Evolutionary conservation across 2,888 invertebrate species (phyloP).

Genomic region (Drosophila infuscata): DNA sequence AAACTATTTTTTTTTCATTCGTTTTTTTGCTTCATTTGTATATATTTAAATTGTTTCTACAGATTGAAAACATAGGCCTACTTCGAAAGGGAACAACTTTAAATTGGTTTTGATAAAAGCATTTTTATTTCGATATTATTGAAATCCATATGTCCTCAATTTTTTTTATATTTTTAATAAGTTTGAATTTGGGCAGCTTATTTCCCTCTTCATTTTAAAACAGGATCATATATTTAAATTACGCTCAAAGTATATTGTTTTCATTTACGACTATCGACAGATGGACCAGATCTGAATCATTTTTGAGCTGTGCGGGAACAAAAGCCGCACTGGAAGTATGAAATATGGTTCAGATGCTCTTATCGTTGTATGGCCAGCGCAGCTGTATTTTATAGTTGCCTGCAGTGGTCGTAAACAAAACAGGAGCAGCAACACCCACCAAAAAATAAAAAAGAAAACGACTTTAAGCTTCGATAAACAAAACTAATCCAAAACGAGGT

Average conservation of each 20-base stretch:
- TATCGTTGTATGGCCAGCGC: slow-evolving; percentile 17
- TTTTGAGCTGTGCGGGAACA: slow-evolving; percentile 2
- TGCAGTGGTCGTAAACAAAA: slow-evolving; percentile 58
- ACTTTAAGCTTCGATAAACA: slow-evolving; percentile 54
- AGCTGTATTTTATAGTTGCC: slow-evolving; percentile 58
- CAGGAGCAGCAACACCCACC: slow-evolving; percentile 22
- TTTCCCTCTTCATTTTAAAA: neutral
- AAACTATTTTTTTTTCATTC: no score
- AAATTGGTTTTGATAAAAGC: neutral
- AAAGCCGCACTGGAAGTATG: slow-evolving; percentile 29
- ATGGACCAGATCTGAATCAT: slow-evolving; percentile 3
- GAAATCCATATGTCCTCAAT: neutral
- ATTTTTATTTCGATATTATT: neutral
- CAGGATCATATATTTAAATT: neutral
- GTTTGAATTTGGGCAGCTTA: neutral
- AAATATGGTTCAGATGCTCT: slow-evolving; percentile 19
- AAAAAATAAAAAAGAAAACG: slow-evolving; percentile 4
- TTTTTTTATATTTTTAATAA: neutral
- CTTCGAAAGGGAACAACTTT: neutral
- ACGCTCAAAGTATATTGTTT: slow-evolving; percentile 11
- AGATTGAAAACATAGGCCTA: neutral
- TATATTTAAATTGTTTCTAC: neutral
- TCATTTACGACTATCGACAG: slow-evolving; percentile 15
- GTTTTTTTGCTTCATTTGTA: neutral
- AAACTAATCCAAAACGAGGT: slow-evolving; percentile 51